Evolutionary conservation across 1,140 invertebrate genomes (phyloP).

Genomic region (Brachionus manjavacas): DNA sequence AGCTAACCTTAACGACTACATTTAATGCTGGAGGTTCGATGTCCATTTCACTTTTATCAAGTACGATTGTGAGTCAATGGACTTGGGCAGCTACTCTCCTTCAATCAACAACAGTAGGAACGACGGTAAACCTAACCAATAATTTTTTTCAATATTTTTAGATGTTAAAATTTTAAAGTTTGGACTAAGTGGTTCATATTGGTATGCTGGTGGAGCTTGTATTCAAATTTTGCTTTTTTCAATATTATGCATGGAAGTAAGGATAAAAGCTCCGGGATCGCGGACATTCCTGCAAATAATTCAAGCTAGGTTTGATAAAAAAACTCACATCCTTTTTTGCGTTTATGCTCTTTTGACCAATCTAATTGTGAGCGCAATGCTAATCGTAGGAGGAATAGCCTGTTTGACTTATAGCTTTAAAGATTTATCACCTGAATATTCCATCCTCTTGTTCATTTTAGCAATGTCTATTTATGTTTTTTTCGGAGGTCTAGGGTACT

Average conservation of each 20-base stretch:
- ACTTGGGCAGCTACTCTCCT: slow-evolving; percentile 59
- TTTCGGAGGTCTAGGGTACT: slow-evolving; percentile 23
- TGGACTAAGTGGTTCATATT: slow-evolving; percentile 57
- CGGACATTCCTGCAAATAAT: slow-evolving; percentile 58
- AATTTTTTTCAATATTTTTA: background rate
- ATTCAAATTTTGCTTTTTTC: slow-evolving; percentile 57
- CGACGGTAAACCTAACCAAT: slow-evolving; percentile 46
- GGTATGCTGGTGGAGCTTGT: slow-evolving; percentile 57
- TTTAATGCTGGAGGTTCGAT: slow-evolving; percentile 59
- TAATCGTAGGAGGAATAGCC: slow-evolving; percentile 36
- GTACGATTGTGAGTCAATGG: slow-evolving; percentile 59
- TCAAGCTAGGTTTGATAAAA: slow-evolving; percentile 53
- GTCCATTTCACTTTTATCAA: slow-evolving; percentile 54
- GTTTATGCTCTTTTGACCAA: slow-evolving; percentile 56
- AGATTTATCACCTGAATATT: slow-evolving; percentile 16
- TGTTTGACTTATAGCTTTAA: background rate
- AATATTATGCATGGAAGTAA: slow-evolving; percentile 48
- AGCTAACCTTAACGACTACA: slow-evolving; percentile 54
- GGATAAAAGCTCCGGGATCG: slow-evolving; percentile 55
- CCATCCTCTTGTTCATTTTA: slow-evolving; percentile 19
- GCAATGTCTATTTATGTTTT: slow-evolving; percentile 32
- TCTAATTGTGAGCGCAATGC: slow-evolving; percentile 51
- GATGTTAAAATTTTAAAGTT: slow-evolving; percentile 45
- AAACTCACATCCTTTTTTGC: slow-evolving; percentile 54
- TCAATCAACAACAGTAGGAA: slow-evolving; percentile 56